Base-by-base conservation (phyloP, 2,888 invertebrate genomes). In the Drosophila meridionalis region DNA sequence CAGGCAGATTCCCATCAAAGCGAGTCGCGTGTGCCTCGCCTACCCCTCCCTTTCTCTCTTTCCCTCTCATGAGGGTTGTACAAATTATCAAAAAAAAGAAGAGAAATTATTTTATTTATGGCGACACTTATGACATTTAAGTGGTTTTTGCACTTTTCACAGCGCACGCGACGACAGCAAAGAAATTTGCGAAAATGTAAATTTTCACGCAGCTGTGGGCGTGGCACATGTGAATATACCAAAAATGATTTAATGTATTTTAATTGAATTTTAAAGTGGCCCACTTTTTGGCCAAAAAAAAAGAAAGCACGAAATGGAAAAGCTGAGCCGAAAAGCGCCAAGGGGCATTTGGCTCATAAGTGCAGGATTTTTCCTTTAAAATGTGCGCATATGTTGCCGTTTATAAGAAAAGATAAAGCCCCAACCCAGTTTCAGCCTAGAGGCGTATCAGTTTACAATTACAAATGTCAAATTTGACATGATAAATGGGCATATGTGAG, bases 371-470 rank as follows among this genome's bases (percentile, higher is more conserved):
- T 61, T 58, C 47, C 52, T 64, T 72, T 53, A 76, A 89, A 86
- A 86, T 86, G 87, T 80, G 71, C 89, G 52, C 86, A 89, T 86
- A 87, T 86, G 86, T 80, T 74, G 69, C 71, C 56, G 69, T 57
- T 73, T 73, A 60, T 59, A 73, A 67, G 69, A 64, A 82, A 76
- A 74, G 82, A 81, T 82, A 73, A 73, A 4, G 52, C 56, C 73
- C 67, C 47, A 60, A 14, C 8, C 50, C 67, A 63, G 71, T 20
- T 11, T 26, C 26, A 8, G 28, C 9, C 14, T n/a, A 40, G 42
- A 83, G 89, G 83, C 85, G 78, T 88, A 86, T 86, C 86, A 86
- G 89, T 87, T 86, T 86, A 89, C 89, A 86, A 86, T 89, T 89
- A 86, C 86, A 89, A 86, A 89, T 86, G 89, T 86, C 86, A 86